Conservation (phyloP, 2,113 vertebrate genomes). For the Pipa parva region DNA sequence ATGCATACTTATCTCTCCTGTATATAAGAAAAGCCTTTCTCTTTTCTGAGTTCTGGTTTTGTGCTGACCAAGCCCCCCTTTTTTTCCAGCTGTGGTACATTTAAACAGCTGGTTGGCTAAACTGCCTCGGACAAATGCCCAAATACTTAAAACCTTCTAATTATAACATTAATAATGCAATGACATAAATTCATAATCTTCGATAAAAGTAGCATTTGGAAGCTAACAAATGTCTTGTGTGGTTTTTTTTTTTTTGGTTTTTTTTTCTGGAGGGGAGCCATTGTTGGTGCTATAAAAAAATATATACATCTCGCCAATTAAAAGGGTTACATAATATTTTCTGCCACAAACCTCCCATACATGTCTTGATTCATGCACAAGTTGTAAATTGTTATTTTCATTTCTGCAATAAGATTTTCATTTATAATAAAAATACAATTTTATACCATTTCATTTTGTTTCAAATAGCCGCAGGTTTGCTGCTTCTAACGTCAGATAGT, state of each 20-base stretch:
- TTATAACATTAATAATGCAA: conserved; percentile 41
- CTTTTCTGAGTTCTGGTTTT: conserved; percentile 57
- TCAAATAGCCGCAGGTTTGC: too few relatives aligned
- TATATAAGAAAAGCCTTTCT: conserved; percentile 45
- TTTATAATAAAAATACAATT: too few relatives aligned
- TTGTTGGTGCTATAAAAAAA: conserved; percentile 19
- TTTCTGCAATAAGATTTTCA: conserved; percentile 24
- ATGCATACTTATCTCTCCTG: conserved; percentile 55
- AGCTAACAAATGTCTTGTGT: conserved; percentile 45
- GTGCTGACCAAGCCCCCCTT: conserved; percentile 50
- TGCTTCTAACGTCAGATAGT: too few relatives aligned
- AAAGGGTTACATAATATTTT: conserved; percentile 20
- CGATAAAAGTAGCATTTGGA: conserved; percentile 41
- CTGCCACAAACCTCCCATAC: conserved; percentile 5
- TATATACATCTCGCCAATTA: conserved; percentile 27
- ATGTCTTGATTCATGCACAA: conserved; percentile 18
- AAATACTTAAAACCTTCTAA: conserved; percentile 44
- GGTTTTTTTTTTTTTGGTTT: too few relatives aligned
- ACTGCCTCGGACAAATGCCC: conserved; percentile 45
- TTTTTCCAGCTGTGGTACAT: conserved; percentile 48
- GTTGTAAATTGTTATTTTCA: conserved; percentile 16
- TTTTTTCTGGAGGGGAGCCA: conserved; percentile 15
- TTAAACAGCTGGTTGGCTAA: conserved; percentile 51
- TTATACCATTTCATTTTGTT: too few relatives aligned
- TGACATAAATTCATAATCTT: conserved; percentile 35